Conservation (phyloP, 2,888 invertebrate species). For the Amphipyra tragopoginis region DNA sequence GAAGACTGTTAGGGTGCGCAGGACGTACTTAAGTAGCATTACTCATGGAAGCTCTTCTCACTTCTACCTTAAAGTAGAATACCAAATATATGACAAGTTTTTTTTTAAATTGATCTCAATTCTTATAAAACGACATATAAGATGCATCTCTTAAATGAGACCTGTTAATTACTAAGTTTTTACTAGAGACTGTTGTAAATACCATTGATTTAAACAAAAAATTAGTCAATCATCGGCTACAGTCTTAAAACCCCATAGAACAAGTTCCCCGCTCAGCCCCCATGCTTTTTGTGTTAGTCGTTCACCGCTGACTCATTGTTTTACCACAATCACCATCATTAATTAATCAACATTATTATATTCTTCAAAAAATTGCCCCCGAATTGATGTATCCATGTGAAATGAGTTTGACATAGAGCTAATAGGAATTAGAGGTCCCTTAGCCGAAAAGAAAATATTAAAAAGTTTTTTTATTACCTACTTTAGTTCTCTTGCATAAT, state of each 20-base stretch:
- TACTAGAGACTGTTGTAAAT: too few species aligned
- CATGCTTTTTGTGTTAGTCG: constrained; percentile 59
- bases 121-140: too few species aligned
- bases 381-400: constrained; percentile 77
- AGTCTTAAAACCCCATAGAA: constrained; percentile 4
- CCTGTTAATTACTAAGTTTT: too few species aligned
- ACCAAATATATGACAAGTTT: too few species aligned
- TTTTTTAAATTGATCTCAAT: too few species aligned
- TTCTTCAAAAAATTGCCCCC: constrained; percentile 78
- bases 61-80: too few species aligned
- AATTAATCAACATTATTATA: constrained; percentile 88
- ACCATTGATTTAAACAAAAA: constrained; percentile 1
- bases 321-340: constrained; percentile 78
- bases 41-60: too few species aligned
- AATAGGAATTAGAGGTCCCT: constrained; percentile 46
- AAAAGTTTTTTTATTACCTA: too few species aligned
- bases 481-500: too few species aligned
- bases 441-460: constrained; percentile 1
- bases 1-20: too few species aligned
- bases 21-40: too few species aligned
- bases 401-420: constrained; percentile 69
- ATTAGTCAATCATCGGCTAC: constrained; percentile 17
- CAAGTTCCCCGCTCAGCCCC: constrained; percentile 55
- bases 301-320: constrained; percentile 79
- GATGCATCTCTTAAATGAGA: too few species aligned